phyloP scores from a whole-genome alignment of 2,888 invertebrate genomes.

The Cabera pusaria region DNA sequence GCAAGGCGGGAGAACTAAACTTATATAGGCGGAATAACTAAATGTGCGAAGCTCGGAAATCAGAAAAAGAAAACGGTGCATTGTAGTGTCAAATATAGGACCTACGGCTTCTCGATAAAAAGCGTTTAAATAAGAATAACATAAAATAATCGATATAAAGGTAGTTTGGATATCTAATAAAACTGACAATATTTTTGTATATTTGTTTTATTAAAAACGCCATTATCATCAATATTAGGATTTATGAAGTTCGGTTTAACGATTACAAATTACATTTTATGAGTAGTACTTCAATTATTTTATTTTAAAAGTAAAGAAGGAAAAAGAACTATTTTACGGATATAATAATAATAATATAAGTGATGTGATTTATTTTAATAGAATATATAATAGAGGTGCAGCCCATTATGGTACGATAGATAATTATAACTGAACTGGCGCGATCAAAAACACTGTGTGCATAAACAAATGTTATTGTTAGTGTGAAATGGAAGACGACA shows the following conservation, averaged over 20 bases:
- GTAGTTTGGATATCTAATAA: slow-evolving; percentile 51
- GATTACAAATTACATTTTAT: slow-evolving; percentile 76
- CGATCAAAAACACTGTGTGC: slow-evolving; percentile 21
- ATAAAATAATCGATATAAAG: slow-evolving; percentile 27
- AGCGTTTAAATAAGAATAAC: slow-evolving; percentile 23
- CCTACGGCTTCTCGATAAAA: slow-evolving; percentile 21
- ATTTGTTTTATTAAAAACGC: slow-evolving; percentile 83
- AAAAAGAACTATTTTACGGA: slow-evolving; percentile 63
- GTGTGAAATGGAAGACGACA: slow-evolving; percentile 60
- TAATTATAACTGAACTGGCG: slow-evolving; percentile 12
- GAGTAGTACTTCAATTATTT: slow-evolving; percentile 79
- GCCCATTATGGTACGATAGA: slow-evolving; percentile 43
- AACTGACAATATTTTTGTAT: slow-evolving; percentile 75
- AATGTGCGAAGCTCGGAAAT: slow-evolving; percentile 53
- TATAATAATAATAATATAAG: slow-evolving; percentile 48
- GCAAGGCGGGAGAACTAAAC: slow-evolving; percentile 53
- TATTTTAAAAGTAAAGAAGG: slow-evolving; percentile 69
- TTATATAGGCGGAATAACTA: slow-evolving; percentile 41
- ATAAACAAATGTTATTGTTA: slow-evolving; percentile 27
- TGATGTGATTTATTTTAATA: slow-evolving; percentile 47
- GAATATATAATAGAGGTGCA: slow-evolving; percentile 48
- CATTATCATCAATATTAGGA: slow-evolving; percentile 83
- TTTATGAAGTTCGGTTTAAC: slow-evolving; percentile 83
- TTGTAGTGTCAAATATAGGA: slow-evolving; percentile 5
- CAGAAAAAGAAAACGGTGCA: slow-evolving; percentile 44